phyloP scores from a whole-genome alignment of 2,888 invertebrate genomes.

The Eupithecia exiguata region DNA sequence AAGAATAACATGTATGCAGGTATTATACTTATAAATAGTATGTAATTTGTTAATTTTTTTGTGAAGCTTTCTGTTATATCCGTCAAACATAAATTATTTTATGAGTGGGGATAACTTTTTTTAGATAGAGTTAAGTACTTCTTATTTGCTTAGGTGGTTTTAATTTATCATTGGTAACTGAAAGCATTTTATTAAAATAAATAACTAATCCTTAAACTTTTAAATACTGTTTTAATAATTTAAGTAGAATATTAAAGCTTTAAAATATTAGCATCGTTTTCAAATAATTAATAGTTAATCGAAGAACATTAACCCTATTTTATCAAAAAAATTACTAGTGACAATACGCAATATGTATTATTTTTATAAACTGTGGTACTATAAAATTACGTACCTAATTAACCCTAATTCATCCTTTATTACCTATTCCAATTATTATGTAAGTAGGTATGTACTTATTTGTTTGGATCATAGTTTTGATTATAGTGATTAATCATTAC shows the following conservation, averaged over 20 bases:
- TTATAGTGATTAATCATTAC: neutral
- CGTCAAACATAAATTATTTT: neutral
- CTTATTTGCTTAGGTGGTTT: neutral
- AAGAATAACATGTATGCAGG: conserved; percentile 26
- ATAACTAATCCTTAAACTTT: neutral
- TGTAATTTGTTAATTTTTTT: neutral
- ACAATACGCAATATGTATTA: neutral
- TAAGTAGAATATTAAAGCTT: no score
- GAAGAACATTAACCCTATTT: no score
- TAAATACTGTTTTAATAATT: neutral
- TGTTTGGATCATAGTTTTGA: neutral
- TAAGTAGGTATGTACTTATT: neutral
- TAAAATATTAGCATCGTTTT: no score
- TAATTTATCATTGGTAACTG: neutral
- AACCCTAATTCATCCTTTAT: no score
- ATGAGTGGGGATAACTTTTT: neutral
- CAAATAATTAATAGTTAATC: no score
- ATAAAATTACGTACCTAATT: neutral
- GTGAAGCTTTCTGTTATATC: neutral
- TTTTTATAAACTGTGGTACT: neutral
- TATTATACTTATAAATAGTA: neutral
- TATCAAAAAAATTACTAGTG: no score
- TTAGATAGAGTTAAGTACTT: no score
- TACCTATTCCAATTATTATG: neutral
- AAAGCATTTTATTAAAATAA: neutral